These are phyloP conservation scores for Microctenopoma stevenorrisi DNA, from an alignment of 2,797 vertebrate species.

Conservation along the genomic window DNA sequence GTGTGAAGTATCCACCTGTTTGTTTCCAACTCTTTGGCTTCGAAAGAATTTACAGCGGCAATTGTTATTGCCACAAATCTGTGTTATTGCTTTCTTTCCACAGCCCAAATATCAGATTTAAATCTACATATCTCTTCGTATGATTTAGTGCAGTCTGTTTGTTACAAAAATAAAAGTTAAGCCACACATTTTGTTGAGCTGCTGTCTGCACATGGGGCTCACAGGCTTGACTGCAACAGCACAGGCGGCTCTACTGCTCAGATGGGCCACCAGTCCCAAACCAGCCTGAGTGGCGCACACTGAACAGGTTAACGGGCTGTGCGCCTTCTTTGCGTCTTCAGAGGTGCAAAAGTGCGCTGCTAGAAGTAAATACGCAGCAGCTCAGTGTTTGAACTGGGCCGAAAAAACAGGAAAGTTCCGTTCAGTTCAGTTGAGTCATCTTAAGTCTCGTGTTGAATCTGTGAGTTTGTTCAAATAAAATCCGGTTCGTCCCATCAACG, in stretches of 20 bases:
- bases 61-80: constrained; percentile 22
- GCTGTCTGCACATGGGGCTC: constrained; percentile 1
- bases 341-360: constrained; percentile 4
- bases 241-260: constrained; percentile 26
- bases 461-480: neutral
- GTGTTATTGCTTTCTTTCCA: constrained; percentile 50
- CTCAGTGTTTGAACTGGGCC: neutral
- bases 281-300: neutral
- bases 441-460: neutral
- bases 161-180: constrained; percentile 9
- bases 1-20: constrained; percentile 3
- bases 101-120: neutral
- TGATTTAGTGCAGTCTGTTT: neutral
- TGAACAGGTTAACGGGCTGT: neutral
- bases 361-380: neutral
- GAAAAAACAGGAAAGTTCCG: neutral
- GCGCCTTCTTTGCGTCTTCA: neutral
- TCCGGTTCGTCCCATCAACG: neutral
- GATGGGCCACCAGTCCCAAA: constrained; percentile 8
- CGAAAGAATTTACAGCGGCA: constrained; percentile 28
- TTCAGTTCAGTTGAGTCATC: neutral
- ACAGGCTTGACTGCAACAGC: constrained; percentile 1
- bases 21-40: constrained; percentile 49
- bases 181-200: constrained; percentile 27
- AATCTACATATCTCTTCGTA: neutral